Evolutionary conservation across 2,797 vertebrate species (phyloP).

Genomic region (Acanthis flammea): DNA sequence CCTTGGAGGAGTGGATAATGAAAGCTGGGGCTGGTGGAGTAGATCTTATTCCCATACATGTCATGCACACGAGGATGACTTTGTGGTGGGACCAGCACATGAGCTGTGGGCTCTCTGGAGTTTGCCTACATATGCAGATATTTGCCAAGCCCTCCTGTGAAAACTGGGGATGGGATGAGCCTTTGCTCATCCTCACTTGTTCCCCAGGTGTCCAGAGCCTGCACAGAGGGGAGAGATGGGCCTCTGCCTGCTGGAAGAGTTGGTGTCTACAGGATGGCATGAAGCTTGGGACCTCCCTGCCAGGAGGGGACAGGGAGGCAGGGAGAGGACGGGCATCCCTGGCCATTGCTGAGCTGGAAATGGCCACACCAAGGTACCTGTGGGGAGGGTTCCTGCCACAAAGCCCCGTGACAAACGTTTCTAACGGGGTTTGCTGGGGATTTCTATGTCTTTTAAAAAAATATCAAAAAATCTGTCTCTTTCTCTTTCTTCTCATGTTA

Average conservation of each 20-base stretch:
- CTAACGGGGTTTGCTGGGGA: background rate
- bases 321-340: background rate
- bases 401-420: background rate
- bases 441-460: constrained; percentile 51
- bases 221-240: fast-evolving
- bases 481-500: background rate
- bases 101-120: background rate
- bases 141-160: background rate
- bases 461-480: constrained; percentile 49
- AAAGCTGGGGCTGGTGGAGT: background rate
- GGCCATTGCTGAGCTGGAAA: background rate
- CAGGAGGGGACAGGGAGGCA: background rate
- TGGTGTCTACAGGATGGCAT: background rate
- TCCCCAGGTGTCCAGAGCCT: background rate
- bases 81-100: background rate
- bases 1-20: background rate
- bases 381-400: background rate
- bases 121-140: background rate
- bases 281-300: background rate
- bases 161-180: background rate
- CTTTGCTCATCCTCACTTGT: background rate
- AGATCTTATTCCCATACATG: background rate
- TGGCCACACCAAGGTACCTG: background rate
- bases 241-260: background rate
- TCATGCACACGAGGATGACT: background rate